Percentiles rank a stretch among this genome's conserved stretches.
Conservation (phyloP, 2,797 vertebrate genomes). For the Cygnus olor region DNA sequence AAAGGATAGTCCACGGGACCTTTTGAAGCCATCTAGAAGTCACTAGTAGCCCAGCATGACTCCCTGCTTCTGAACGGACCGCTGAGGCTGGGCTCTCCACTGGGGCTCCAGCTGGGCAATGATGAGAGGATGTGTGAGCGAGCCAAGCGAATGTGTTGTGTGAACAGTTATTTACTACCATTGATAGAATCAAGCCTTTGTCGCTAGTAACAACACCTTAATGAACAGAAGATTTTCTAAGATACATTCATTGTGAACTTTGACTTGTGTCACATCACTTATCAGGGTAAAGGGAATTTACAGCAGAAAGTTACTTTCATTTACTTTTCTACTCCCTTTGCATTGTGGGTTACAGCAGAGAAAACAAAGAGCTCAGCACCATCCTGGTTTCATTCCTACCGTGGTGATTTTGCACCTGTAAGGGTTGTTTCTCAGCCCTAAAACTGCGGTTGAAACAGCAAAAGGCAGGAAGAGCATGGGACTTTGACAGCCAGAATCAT, state of each 20-base stretch:
- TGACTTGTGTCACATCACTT: neutral
- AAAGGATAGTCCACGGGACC: neutral
- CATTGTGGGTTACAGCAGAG: neutral
- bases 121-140: neutral
- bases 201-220: neutral
- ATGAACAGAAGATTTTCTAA: neutral
- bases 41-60: fast-evolving
- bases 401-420: fast-evolving
- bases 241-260: neutral
- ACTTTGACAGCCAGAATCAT: neutral
- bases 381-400: no score
- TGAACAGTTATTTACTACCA: neutral
- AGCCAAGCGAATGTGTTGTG: neutral
- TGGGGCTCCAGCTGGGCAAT: neutral
- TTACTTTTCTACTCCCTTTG: neutral
- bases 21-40: neutral
- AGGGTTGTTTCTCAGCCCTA: neutral
- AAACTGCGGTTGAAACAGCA: neutral
- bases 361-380: neutral
- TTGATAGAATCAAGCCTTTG: no score
- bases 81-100: neutral
- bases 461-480: neutral
- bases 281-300: neutral
- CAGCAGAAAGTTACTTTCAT: neutral
- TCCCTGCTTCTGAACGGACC: neutral